Conservation (phyloP, 2,888 invertebrate species). For the Ommatoiulus sabulosus region DNA sequence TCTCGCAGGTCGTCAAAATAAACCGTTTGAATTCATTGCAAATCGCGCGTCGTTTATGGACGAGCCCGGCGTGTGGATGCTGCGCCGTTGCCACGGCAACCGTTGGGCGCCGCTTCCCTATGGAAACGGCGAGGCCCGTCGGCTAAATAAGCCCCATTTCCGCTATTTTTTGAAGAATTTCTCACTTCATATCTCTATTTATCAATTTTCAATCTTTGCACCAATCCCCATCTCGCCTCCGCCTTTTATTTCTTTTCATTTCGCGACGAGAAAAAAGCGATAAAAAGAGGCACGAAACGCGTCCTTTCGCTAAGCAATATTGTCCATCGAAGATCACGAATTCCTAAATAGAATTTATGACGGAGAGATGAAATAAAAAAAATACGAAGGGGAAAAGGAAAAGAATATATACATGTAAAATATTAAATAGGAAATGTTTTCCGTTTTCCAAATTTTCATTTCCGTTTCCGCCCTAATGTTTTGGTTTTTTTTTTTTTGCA, state of each 20-base stretch:
- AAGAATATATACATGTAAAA: not conserved
- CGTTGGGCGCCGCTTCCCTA: not conserved
- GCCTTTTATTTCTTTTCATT: slow-evolving; percentile 4
- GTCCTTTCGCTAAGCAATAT: not conserved
- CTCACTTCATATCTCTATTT: slow-evolving; percentile 28
- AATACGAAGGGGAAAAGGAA: not conserved
- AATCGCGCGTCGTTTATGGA: too few species aligned
- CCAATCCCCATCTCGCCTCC: not conserved
- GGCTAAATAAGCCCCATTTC: slow-evolving; percentile 34
- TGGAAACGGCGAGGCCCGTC: not conserved
- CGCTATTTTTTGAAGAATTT: slow-evolving; percentile 3
- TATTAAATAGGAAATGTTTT: slow-evolving; percentile 26
- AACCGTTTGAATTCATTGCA: too few species aligned
- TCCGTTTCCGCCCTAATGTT: not conserved
- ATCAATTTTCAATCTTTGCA: slow-evolving; percentile 27
- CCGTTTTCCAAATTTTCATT: slow-evolving; percentile 2
- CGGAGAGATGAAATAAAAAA: not conserved
- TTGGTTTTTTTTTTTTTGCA: not conserved
- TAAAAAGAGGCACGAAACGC: not conserved
- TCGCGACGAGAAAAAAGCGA: not conserved
- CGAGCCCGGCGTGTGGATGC: not conserved
- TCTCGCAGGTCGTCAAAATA: too few species aligned
- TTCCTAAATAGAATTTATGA: slow-evolving; percentile 14
- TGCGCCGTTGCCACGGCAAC: not conserved
- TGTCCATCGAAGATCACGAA: not conserved